phyloP scores from a whole-genome alignment of 2,113 vertebrate genomes.

The Nesogale talazaci region DNA sequence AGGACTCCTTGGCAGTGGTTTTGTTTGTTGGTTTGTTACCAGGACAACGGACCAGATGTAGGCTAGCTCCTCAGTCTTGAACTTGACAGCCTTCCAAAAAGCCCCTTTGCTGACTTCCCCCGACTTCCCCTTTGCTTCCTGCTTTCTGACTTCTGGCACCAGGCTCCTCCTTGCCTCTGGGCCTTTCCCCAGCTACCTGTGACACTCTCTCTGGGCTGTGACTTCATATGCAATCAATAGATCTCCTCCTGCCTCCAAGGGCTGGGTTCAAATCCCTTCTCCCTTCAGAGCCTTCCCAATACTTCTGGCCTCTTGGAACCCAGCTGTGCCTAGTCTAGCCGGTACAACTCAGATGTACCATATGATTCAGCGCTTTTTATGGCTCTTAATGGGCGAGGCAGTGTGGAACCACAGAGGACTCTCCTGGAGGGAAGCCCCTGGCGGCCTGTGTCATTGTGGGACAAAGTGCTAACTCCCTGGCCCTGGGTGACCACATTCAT shows the following conservation, averaged over 20 bases:
- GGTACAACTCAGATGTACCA: neutral
- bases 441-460: neutral
- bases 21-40: neutral
- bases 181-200: neutral
- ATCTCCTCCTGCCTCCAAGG: neutral
- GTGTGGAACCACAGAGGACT: neutral
- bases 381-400: neutral
- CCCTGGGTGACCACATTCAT: neutral
- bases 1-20: too few species aligned
- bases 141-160: neutral
- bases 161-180: neutral
- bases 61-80: neutral
- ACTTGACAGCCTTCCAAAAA: neutral
- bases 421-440: neutral
- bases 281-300: neutral
- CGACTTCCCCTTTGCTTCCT: neutral
- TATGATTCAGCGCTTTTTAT: conserved; percentile 11
- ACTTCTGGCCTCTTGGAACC: conserved; percentile 17
- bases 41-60: neutral
- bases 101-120: neutral
- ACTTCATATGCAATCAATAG: neutral
- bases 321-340: neutral
- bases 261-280: conserved; percentile 26
- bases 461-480: conserved; percentile 9
- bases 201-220: neutral